These are phyloP conservation scores for Tiliacea citrago DNA, from an alignment of 2,888 invertebrate species.

Conservation along the genomic window DNA sequence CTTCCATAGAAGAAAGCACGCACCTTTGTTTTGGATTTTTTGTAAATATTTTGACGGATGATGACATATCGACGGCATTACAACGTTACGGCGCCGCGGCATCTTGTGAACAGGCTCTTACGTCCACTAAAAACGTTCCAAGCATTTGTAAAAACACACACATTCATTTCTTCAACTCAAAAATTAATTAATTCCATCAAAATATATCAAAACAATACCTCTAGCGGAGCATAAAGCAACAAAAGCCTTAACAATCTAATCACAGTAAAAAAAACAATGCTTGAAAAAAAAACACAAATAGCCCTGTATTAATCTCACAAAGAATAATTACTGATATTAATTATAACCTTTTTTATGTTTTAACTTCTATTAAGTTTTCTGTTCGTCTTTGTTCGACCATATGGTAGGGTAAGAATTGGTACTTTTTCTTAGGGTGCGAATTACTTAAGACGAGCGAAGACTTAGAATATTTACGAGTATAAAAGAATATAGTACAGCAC, in stretches of 20 bases:
- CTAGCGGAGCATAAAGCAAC: constrained; percentile 64
- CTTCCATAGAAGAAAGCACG: too few species aligned
- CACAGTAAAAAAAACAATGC: constrained; percentile 73
- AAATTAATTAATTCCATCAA: constrained; percentile 25
- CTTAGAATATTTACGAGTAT: background rate
- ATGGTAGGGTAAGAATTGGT: constrained; percentile 67
- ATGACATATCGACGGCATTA: too few species aligned
- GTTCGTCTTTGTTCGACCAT: constrained; percentile 75
- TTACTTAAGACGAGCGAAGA: constrained; percentile 10
- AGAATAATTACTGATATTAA: constrained; percentile 88
- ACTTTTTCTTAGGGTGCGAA: constrained; percentile 47
- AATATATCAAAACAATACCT: constrained; percentile 66
- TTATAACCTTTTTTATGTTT: constrained; percentile 85
- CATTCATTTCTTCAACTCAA: constrained; percentile 10
- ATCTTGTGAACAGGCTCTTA: too few species aligned
- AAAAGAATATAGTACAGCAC: background rate
- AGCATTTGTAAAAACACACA: background rate
- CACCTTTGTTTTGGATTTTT: too few species aligned
- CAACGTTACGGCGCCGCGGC: too few species aligned
- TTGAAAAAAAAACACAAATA: constrained; percentile 66
- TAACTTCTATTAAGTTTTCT: constrained; percentile 67
- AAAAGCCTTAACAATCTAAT: constrained; percentile 64
- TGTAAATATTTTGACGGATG: too few species aligned
- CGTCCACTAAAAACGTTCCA: background rate
- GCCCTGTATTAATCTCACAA: constrained; percentile 72